Evolutionary conservation across 2,113 vertebrate species (phyloP).

Genomic region (Leptodactylus fuscus): DNA sequence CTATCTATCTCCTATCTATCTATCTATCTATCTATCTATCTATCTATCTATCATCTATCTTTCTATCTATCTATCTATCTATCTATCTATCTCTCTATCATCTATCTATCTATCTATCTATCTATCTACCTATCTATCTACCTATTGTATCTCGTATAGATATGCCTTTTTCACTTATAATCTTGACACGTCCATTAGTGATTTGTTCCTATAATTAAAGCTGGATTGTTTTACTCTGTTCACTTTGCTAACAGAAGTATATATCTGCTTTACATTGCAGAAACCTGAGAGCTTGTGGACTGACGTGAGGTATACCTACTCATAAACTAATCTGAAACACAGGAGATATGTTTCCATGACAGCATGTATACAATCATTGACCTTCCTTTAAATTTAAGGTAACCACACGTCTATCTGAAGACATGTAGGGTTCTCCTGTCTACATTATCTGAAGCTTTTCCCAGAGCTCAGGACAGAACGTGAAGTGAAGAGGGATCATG

Average conservation of each 20-base stretch:
- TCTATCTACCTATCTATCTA: neutral
- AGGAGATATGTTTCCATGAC: constrained; percentile 10
- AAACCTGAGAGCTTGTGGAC: no score
- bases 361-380: constrained; percentile 23
- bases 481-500: constrained; percentile 13
- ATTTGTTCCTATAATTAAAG: neutral
- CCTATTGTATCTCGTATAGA: neutral
- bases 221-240: neutral
- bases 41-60: constrained; percentile 33
- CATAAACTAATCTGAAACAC: neutral
- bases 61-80: constrained; percentile 1
- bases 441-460: constrained; percentile 5
- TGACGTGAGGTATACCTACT: neutral
- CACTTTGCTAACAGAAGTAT: neutral
- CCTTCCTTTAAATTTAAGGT: constrained; percentile 27
- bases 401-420: constrained; percentile 22
- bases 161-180: neutral
- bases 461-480: constrained; percentile 17
- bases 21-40: constrained; percentile 22
- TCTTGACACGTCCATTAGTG: neutral
- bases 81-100: neutral
- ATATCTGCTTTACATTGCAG: neutral
- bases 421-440: neutral
- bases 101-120: neutral
- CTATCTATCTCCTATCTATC: constrained; percentile 5